Conservation (phyloP, 2,888 invertebrate genomes). For the Dyspetes luteomarginatus region DNA sequence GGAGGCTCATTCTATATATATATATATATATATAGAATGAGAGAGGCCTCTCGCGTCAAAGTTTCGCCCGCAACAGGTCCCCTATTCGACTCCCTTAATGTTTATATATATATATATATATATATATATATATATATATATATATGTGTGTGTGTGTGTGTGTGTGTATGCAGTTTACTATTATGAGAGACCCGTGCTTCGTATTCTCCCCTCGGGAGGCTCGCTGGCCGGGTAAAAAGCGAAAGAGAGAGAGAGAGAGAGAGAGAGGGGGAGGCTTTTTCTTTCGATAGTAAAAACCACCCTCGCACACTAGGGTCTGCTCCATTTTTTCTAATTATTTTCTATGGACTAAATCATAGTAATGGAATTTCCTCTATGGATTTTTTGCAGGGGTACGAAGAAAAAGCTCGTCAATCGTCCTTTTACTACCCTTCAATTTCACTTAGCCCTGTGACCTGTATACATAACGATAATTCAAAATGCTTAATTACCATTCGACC, state of each 20-base stretch:
- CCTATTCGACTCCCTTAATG: background rate
- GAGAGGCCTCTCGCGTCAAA: conserved; percentile 19
- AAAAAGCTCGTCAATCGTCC: conserved; percentile 24
- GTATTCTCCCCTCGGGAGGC: conserved; percentile 18
- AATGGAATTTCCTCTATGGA: conserved; percentile 16
- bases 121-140: background rate
- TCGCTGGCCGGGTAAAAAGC: conserved; percentile 29
- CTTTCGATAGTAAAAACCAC: conserved; percentile 37
- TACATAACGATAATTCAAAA: conserved; percentile 3
- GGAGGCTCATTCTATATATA: too few species aligned
- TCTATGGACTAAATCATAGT: background rate
- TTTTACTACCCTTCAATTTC: conserved; percentile 21
- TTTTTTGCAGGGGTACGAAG: conserved; percentile 20
- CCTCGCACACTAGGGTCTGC: conserved; percentile 17
- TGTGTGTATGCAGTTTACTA: conserved; percentile 12
- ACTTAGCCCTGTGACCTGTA: background rate
- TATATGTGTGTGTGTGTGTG: background rate
- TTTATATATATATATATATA: background rate
- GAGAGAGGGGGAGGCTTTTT: conserved; percentile 31
- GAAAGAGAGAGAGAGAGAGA: too few species aligned
- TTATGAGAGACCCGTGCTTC: conserved; percentile 11
- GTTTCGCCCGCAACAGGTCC: conserved; percentile 54
- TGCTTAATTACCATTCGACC: background rate
- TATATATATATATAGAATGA: background rate
- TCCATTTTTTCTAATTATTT: conserved; percentile 39